phyloP scores from a whole-genome alignment of 2,888 invertebrate species.

The Drosophila eohydei region DNA sequence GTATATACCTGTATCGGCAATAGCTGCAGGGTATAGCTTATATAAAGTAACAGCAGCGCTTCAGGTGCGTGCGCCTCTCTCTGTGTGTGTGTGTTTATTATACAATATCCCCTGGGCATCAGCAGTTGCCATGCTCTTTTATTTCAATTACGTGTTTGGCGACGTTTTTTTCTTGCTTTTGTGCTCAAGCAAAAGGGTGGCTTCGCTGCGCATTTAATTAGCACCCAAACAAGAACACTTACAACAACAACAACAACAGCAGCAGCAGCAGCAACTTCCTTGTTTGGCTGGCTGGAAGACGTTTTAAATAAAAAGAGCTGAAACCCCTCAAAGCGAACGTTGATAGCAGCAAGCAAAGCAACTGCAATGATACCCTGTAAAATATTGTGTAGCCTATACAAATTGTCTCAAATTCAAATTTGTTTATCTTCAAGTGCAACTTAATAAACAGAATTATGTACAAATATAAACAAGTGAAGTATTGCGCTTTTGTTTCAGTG shows the following conservation, averaged over 20 bases:
- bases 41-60: neutral
- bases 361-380: neutral
- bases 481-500: neutral
- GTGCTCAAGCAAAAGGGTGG: constrained; percentile 9
- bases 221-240: constrained; percentile 28
- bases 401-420: neutral
- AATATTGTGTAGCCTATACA: too few species aligned
- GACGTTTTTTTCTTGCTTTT: neutral
- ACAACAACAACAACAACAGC: constrained; percentile 17
- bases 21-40: constrained; percentile 4
- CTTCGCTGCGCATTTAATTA: constrained; percentile 55
- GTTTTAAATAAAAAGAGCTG: neutral
- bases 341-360: neutral
- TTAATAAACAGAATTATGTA: too few species aligned
- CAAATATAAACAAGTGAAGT: neutral
- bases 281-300: constrained; percentile 10
- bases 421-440: too few species aligned
- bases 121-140: constrained; percentile 43
- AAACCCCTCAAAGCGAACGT: neutral
- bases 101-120: constrained; percentile 22
- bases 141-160: constrained; percentile 58
- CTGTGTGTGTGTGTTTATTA: neutral
- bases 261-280: constrained; percentile 3
- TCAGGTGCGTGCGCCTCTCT: constrained; percentile 7
- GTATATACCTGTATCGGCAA: neutral